Conservation (phyloP, 2,797 vertebrate species). For the Sitta carolinensis region DNA sequence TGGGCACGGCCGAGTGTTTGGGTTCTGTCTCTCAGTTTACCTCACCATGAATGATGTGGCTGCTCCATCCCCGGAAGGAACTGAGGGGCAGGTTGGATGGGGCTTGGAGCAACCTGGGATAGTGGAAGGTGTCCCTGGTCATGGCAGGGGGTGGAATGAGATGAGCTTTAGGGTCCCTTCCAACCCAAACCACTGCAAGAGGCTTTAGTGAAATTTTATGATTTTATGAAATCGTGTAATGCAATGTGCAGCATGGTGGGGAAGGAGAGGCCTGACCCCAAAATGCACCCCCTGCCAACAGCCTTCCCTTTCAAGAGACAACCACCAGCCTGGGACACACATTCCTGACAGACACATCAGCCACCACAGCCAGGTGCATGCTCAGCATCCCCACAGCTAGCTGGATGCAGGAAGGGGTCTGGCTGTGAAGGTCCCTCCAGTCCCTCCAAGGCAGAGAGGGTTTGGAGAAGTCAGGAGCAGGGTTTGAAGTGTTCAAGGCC, state of each 20-base stretch:
- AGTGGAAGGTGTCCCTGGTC: background rate
- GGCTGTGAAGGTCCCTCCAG: background rate
- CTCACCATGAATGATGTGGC: background rate
- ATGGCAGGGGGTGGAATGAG: background rate
- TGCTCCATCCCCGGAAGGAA: background rate
- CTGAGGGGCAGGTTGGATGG: rapidly evolving
- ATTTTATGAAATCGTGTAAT: background rate
- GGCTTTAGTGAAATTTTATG: background rate
- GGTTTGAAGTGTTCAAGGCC: background rate
- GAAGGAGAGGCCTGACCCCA: background rate
- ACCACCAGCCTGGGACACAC: background rate
- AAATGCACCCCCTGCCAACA: rapidly evolving
- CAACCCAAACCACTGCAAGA: background rate
- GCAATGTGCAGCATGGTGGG: background rate
- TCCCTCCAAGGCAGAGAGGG: background rate
- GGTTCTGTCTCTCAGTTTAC: background rate
- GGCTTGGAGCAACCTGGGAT: background rate
- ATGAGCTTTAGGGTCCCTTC: background rate
- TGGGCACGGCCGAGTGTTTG: rapidly evolving
- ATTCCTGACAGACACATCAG: rapidly evolving
- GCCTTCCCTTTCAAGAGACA: background rate
- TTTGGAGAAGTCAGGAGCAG: background rate
- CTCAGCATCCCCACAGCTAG: background rate
- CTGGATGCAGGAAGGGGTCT: background rate
- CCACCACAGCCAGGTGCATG: rapidly evolving